Percentiles rank a stretch among this genome's conserved stretches.
These are phyloP conservation scores for Drosophila limbata DNA, from an alignment of 2,888 invertebrate genomes.

Conservation along the genomic window DNA sequence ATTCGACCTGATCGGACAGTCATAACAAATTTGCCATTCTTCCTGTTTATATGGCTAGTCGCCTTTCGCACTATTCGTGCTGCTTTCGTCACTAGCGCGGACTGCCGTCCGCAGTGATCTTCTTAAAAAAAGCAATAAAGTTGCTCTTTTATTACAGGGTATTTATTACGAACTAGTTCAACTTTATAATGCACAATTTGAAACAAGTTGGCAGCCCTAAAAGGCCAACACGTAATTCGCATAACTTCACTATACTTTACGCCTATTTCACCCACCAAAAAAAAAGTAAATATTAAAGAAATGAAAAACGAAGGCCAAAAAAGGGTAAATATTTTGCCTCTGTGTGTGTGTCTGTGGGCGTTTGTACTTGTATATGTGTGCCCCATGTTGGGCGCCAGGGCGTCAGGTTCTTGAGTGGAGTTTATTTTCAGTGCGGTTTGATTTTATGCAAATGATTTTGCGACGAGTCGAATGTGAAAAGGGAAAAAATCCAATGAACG, in stretches of 20 bases:
- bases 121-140: no score
- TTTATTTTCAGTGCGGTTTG: constrained; percentile 77
- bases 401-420: constrained; percentile 54
- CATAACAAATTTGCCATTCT: no score
- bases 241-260: constrained; percentile 71
- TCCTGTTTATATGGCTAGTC: no score
- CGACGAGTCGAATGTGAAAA: constrained; percentile 39
- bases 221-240: constrained; percentile 64
- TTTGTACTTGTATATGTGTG: background rate
- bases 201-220: constrained; percentile 41
- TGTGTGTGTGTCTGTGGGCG: constrained; percentile 5
- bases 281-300: background rate
- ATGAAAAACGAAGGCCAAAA: constrained; percentile 3
- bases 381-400: constrained; percentile 39
- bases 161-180: constrained; percentile 3
- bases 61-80: no score
- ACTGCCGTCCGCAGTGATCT: no score
- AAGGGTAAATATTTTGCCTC: constrained; percentile 1
- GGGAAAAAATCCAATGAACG: constrained; percentile 17
- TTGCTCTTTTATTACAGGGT: no score
- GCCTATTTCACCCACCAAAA: constrained; percentile 55
- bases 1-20: no score
- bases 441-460: constrained; percentile 76
- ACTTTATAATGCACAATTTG: background rate
- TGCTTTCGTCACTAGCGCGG: no score